A percentile compares a stretch with the other conserved stretches of the same genome.
Evolutionary conservation across 2,113 vertebrate species (phyloP).

Genomic region (Esox niger): DNA sequence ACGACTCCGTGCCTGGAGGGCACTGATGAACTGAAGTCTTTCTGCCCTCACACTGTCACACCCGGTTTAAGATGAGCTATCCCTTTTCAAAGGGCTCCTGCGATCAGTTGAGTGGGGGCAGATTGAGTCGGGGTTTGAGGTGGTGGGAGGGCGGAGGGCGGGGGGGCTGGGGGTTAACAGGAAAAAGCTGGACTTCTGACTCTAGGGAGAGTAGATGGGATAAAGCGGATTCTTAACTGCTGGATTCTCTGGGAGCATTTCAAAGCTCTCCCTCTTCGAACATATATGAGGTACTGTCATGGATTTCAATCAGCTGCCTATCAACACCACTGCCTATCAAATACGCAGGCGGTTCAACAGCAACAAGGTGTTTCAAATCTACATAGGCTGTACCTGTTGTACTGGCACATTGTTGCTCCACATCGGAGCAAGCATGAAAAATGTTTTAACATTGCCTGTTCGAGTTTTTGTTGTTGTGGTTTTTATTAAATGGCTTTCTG

Average conservation of each 20-base stretch:
- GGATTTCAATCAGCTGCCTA: constrained; percentile 66
- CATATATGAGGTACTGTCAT: constrained; percentile 24
- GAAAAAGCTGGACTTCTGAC: constrained; percentile 31
- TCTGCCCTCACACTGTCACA: constrained; percentile 48
- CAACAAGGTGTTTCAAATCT: constrained; percentile 65
- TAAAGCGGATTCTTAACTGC: constrained; percentile 26
- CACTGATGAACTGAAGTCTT: constrained; percentile 51
- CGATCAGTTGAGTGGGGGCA: constrained; percentile 3
- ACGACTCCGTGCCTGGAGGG: constrained; percentile 30
- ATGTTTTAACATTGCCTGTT: background rate
- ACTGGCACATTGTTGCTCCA: constrained; percentile 37
- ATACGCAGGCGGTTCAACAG: constrained; percentile 45
- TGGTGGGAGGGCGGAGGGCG: background rate
- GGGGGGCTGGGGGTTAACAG: background rate
- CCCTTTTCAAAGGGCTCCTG: constrained; percentile 34
- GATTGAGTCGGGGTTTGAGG: no score
- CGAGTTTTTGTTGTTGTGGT: constrained; percentile 55
- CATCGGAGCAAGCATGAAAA: constrained; percentile 23
- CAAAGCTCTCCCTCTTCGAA: background rate
- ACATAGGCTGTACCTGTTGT: constrained; percentile 54
- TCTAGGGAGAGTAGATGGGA: constrained; percentile 33
- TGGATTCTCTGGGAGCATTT: background rate
- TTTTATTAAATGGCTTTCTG: constrained; percentile 44
- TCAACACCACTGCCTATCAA: constrained; percentile 57
- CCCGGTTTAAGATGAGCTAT: constrained; percentile 49